A percentile compares a stretch with the other conserved stretches of the same genome.
phyloP scores from a whole-genome alignment of 2,113 vertebrate species.

The Peromyscus californicus region DNA sequence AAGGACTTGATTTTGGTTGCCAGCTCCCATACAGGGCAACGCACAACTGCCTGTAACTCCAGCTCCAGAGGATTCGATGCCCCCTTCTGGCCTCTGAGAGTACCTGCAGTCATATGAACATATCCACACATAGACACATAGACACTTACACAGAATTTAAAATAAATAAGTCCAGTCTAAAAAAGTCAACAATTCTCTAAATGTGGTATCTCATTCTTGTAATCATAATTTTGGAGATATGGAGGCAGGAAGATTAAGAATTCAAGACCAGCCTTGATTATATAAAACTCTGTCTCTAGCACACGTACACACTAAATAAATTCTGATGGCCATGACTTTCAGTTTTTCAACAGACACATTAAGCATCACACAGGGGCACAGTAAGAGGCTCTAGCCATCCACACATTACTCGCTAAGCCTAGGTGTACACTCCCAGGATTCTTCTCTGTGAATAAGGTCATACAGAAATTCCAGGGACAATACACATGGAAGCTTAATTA shows the following conservation, averaged over 20 bases:
- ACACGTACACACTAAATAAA: background rate
- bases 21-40: background rate
- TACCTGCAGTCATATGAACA: background rate
- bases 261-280: background rate
- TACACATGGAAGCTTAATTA: background rate
- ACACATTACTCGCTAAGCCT: background rate
- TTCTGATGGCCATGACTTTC: background rate
- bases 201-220: background rate
- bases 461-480: background rate
- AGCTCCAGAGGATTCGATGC: background rate
- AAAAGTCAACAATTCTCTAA: background rate
- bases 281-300: background rate
- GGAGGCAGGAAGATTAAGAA: background rate
- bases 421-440: background rate
- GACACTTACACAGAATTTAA: background rate
- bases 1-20: background rate
- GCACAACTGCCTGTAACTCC: background rate
- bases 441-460: background rate
- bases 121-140: background rate
- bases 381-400: background rate
- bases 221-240: background rate
- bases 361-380: background rate
- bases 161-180: background rate
- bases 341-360: constrained; percentile 1
- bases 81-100: background rate